Evolutionary conservation across 1,140 invertebrate genomes (phyloP).

Genomic region (Drosophila yakuba): DNA sequence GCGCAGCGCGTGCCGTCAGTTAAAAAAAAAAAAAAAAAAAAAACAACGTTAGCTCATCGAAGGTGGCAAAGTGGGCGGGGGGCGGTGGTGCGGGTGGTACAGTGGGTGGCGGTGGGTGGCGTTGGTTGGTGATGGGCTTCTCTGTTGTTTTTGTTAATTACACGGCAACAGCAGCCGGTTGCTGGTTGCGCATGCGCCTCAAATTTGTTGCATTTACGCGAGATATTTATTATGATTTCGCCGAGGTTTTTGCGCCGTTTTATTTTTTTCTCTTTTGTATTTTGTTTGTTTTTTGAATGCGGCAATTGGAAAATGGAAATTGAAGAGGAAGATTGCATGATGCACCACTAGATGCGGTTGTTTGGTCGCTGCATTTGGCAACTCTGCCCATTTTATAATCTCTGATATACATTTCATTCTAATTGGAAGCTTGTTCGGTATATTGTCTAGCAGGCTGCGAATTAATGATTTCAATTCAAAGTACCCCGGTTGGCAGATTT

Average conservation of each 20-base stretch:
- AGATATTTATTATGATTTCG: conserved; percentile 67
- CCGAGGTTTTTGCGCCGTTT: conserved; percentile 14
- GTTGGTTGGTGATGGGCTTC: conserved; percentile 4
- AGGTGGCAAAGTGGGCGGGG: conserved; percentile 34
- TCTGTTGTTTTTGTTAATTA: conserved; percentile 62
- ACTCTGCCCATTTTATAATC: too few relatives aligned
- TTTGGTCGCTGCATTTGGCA: not conserved
- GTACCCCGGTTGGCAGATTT: not conserved
- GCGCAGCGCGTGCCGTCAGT: conserved; percentile 62
- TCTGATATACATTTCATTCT: not conserved
- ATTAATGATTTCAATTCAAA: not conserved
- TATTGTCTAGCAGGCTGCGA: not conserved
- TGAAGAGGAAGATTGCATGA: conserved; percentile 54
- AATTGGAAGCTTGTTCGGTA: not conserved
- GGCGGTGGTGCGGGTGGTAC: conserved; percentile 4
- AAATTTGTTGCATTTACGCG: conserved; percentile 67
- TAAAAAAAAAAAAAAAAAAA: conserved; percentile 29
- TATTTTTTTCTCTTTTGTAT: conserved; percentile 13
- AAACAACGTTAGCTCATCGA: conserved; percentile 20
- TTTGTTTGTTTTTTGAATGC: conserved; percentile 47
- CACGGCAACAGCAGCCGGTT: conserved; percentile 27
- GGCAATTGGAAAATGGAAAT: conserved; percentile 57
- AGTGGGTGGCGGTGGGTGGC: conserved; percentile 5
- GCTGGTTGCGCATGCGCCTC: conserved; percentile 63
- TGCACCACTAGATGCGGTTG: conserved; percentile 30